Base-by-base conservation (phyloP, 2,113 vertebrate genomes). In the Kryptolebias marmoratus region DNA sequence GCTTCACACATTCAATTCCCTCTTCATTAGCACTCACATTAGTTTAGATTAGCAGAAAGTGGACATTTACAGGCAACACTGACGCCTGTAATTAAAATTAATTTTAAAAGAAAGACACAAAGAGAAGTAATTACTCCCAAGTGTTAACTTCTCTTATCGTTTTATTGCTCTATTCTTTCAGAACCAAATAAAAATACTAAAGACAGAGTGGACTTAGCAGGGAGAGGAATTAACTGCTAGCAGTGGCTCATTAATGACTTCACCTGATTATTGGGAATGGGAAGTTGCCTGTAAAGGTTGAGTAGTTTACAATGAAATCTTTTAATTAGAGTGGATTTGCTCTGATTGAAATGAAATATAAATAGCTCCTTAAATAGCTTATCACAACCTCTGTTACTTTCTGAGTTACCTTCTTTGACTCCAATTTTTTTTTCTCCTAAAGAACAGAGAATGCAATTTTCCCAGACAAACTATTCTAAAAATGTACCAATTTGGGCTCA, bases 311-410 rank as follows among this genome's bases (percentile, higher is more conserved):
- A 91, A 92, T 92, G 88, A 92, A 76, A 75, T 88, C 84, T 92
- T 94, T 94, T 93, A 93, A 93, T 94, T 93, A 91, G 87, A 89
- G 79, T 73, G 91, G 92, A 93, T 94, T 94, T 93, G 89, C 85
- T 83, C 68, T 87, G 89, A 93, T 93, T 91, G 88, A 92, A 93
- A 90, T 91, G 49, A 91, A 89, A 90, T 91, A 91, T 91, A 92
- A 90, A 92, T 92, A 83, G 76, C 87, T 91, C 85, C 86, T 92
- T 88, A 90, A 81, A 84, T 71, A 74, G 89, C 87, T 93, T 93
- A 93, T 93, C 88, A 50, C 73, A 75, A 73, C 80, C 77, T 75
- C 5, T 2, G 50, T 75, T 71, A 85, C 72, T 76, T 22, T 66
- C 57, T n/a, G 39, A 71, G 73, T 69, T 71, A 31, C 47, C 49